A percentile compares a stretch with the other conserved stretches of the same genome.
phyloP scores from a whole-genome alignment of 2,888 invertebrate genomes.

The Hypercompe scribonia region DNA sequence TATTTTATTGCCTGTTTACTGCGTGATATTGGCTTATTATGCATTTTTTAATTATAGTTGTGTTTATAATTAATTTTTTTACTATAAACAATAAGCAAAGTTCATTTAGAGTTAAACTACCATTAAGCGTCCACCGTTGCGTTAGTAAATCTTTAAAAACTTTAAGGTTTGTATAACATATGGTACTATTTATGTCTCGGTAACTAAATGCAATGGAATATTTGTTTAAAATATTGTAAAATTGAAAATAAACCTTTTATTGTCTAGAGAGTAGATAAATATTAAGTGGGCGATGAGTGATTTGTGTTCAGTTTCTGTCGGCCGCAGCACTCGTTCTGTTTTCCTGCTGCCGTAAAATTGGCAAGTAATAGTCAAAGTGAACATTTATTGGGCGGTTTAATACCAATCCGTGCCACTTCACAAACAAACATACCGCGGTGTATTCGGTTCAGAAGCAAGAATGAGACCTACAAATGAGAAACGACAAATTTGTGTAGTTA shows the following conservation, averaged over 20 bases:
- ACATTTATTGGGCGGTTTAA: conserved; percentile 17
- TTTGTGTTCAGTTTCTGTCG: conserved; percentile 20
- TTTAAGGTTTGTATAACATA: no score
- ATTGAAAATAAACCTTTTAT: neutral
- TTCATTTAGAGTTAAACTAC: no score
- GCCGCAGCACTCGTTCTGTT: conserved; percentile 10
- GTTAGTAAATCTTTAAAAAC: no score
- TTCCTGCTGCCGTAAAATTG: conserved; percentile 33
- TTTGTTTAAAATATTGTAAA: no score
- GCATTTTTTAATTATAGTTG: no score
- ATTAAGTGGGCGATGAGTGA: conserved; percentile 28
- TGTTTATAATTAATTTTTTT: no score
- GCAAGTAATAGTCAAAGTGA: conserved; percentile 10
- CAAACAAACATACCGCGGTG: conserved; percentile 7
- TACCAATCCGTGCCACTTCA: conserved; percentile 15
- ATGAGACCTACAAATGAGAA: conserved; percentile 6
- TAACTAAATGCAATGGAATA: neutral
- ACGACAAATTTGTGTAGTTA: conserved; percentile 10
- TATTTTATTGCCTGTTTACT: no score
- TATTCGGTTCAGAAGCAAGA: neutral
- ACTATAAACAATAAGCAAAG: no score
- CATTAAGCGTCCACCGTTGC: no score
- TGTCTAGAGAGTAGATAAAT: neutral
- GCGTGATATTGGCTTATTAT: no score
- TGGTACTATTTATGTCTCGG: no score